Base-by-base conservation (phyloP, 2,797 vertebrate genomes). In the Gymnocypris eckloni region DNA sequence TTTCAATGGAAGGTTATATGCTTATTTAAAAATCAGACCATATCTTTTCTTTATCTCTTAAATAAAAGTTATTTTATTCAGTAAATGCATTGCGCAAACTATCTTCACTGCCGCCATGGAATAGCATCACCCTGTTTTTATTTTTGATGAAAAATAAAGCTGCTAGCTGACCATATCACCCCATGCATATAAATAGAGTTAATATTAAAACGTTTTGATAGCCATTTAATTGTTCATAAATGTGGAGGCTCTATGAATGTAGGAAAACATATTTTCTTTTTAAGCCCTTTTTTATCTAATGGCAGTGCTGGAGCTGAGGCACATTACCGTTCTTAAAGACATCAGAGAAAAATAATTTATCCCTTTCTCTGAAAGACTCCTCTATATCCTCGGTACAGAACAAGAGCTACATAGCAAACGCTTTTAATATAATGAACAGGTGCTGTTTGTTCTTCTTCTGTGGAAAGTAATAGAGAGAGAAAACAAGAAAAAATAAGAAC, bases 361-460 rank as follows among this genome's bases (percentile, higher is more conserved):
- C 81, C 20, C 52, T 73, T 12, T 56, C 48, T 56, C n/a, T 79
- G 75, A 78, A 78, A 50, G 9, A 69, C 25, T 84, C 64, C 56
- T 15, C 41, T 56, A 45, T 37, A 39, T 85, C 22, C 25, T 72
- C 1, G 3, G 20, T 72, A 48, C 50, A 52, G 67, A 79, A 43
- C 45, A n/a, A 11, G 16, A 75, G 50, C 16, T 59, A 59, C 50
- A 72, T 41, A n/a, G 45, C 16, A 79, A n/a, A 79, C 59, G 77
- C 77, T 85, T 85, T 85, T 80, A 80, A 72, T 64, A 59, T 80
- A 85, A 85, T 64, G 67, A 85, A 50, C 77, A 56, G 64, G 41
- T 73, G 28, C 28, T 61, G 52, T 80, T 59, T 50, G 41, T 79
- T 71, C 50, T 70, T 54, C 4, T 11, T 71, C 22, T 54, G 22